Conservation (phyloP, 1,140 invertebrate genomes). For the Hermetia illucens region DNA sequence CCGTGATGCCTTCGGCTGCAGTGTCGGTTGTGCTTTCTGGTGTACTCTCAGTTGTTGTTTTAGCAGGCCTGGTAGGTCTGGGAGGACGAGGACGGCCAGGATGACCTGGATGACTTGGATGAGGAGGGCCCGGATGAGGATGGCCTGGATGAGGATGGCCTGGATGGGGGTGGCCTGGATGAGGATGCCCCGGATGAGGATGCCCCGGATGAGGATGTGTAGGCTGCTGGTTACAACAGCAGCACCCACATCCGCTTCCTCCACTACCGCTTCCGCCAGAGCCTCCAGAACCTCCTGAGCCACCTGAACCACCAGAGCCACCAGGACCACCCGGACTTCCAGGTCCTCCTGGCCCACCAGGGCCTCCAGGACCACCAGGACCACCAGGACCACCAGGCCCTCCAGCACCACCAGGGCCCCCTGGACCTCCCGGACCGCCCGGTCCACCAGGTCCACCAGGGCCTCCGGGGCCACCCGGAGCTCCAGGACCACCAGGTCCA, state of each 20-base stretch:
- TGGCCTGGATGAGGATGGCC: too few relatives aligned
- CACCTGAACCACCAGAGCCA: slow-evolving; percentile 10
- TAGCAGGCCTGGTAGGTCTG: too few relatives aligned
- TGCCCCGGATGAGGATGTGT: too few relatives aligned
- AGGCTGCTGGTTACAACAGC: slow-evolving; percentile 15
- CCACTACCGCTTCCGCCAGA: slow-evolving; percentile 4
- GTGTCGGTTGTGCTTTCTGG: too few relatives aligned
- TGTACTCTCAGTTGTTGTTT: too few relatives aligned
- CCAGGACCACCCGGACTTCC: slow-evolving; percentile 11
- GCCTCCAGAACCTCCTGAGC: slow-evolving; percentile 7
- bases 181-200: too few relatives aligned
- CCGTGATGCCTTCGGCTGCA: too few relatives aligned
- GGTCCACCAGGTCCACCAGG: slow-evolving; percentile 10
- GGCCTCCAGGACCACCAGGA: slow-evolving; percentile 6
- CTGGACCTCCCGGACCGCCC: slow-evolving; percentile 7
- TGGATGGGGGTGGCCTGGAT: too few relatives aligned
- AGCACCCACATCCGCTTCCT: slow-evolving; percentile 2
- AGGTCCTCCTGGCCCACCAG: slow-evolving; percentile 4
- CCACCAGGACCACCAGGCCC: slow-evolving; percentile 16
- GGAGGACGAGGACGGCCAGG: too few relatives aligned
- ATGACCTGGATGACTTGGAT: too few relatives aligned
- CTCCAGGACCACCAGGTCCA: slow-evolving; percentile 7
- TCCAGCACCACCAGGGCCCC: slow-evolving; percentile 12
- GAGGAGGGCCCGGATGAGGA: too few relatives aligned
- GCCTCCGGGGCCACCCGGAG: slow-evolving; percentile 10